Evolutionary conservation across 2,888 invertebrate genomes (phyloP), one percentile per base, ranked within the genome.

Genomic region (Clusia tigrina): DNA sequence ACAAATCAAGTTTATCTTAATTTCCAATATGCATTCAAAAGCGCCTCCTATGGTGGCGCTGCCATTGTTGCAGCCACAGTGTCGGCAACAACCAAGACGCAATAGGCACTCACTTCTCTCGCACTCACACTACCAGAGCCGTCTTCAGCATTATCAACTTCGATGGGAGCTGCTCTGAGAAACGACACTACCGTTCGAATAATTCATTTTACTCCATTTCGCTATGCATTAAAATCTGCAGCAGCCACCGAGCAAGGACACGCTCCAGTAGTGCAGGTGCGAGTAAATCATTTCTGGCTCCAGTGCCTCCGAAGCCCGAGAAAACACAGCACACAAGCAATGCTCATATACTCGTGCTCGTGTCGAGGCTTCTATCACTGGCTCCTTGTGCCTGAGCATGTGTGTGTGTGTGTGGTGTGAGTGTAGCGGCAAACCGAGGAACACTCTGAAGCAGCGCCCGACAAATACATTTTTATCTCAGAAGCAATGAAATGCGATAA

Each of bases 401-500:
- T n/a, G n/a, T n/a, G n/a, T n/a, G n/a, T n/a, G n/a, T n/a, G n/a
- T n/a, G 37, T 12, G 23, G 51, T 17, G 22, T 3, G 54, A 12
- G 17, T n/a, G 18, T 26, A 25, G 37, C 55, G n/a, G n/a, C n/a
- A n/a, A n/a, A 37, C 38, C 26, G 51, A 26, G 17, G 57, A 57
- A 55, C 37, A 26, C 2, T 18, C 32, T 22, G n/a, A 37, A 55
- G 3, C 25, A 17, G 9, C 54, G 42, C 57, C 22, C 74, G 77
- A 76, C 77, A 78, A 78, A 72, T 73, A 74, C 75, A 72, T 76
- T 78, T 74, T 74, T 78, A 77, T 78, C 77, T 76, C 70, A 65
- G 60, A 74, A 72, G 76, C 77, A 78, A 74, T 76, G 76, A 77
- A 78, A 76, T 77, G 77, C 73, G 74, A 80, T 78, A 77, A 81